Conservation (phyloP, 2,113 vertebrate species). For the Cricetomys ansorgei region DNA sequence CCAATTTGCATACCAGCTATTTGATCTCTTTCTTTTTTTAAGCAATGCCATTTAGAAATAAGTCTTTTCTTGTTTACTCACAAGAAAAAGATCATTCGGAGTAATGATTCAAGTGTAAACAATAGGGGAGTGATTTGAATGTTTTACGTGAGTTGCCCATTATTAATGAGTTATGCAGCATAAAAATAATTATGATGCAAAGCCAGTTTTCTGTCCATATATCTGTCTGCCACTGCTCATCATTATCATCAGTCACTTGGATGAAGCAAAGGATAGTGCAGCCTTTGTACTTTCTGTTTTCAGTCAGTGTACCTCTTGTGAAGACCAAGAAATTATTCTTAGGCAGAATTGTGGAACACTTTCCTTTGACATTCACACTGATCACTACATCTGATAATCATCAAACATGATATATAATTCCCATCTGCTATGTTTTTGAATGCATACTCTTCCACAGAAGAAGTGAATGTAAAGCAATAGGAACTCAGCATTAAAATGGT, state of each 20-base stretch:
- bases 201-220: constrained; percentile 51
- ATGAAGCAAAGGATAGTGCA: constrained; percentile 33
- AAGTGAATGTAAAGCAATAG: neutral
- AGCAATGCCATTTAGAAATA: constrained; percentile 60
- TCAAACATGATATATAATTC: constrained; percentile 21
- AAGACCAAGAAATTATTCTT: constrained; percentile 20
- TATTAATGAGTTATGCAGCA: constrained; percentile 68
- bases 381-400: neutral
- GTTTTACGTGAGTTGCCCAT: constrained; percentile 57
- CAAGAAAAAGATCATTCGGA: constrained; percentile 4
- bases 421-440: constrained; percentile 17
- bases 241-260: constrained; percentile 38
- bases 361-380: neutral
- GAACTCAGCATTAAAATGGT: neutral
- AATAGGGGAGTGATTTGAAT: constrained; percentile 33
- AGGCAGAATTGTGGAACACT: neutral
- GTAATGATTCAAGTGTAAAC: constrained; percentile 62
- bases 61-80: constrained; percentile 69
- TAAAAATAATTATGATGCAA: constrained; percentile 70
- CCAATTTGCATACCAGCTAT: neutral
- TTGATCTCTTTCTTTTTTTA: constrained; percentile 58
- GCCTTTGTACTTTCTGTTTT: neutral
- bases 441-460: neutral
- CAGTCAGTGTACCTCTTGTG: neutral
- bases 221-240: constrained; percentile 18